Conservation (phyloP, 1,140 invertebrate genomes). For the Chrysopa pallens region DNA sequence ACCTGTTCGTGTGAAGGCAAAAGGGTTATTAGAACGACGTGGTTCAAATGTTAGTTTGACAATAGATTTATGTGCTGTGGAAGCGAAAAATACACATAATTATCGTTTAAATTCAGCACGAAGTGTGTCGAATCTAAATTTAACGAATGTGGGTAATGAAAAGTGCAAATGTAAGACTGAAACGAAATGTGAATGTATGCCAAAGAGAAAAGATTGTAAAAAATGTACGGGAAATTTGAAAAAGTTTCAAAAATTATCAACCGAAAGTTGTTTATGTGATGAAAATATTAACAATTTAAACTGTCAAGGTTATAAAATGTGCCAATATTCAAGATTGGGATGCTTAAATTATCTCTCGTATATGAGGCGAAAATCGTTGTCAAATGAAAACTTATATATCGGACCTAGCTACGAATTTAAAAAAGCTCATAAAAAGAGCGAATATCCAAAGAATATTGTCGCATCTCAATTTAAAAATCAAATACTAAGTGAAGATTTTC, state of each 20-base stretch:
- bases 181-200: neutral
- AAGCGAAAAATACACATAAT: constrained; percentile 9
- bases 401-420: neutral
- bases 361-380: constrained; percentile 26
- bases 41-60: constrained; percentile 78
- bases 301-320: neutral
- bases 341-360: neutral
- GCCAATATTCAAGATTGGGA: neutral
- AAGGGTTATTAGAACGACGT: constrained; percentile 53
- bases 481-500: constrained; percentile 35
- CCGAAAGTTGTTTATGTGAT: neutral
- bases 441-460: constrained; percentile 27
- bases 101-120: constrained; percentile 16
- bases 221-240: neutral
- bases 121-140: constrained; percentile 19
- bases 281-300: neutral
- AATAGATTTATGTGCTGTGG: constrained; percentile 19
- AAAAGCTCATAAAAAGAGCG: neutral
- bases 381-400: constrained; percentile 31
- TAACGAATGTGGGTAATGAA: constrained; percentile 10
- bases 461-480: constrained; percentile 31
- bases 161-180: neutral
- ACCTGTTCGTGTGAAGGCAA: constrained; percentile 27
- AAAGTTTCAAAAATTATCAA: neutral
- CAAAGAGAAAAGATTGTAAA: neutral